phyloP scores from a whole-genome alignment of 2,113 vertebrate species.

The Sardina pilchardus region DNA sequence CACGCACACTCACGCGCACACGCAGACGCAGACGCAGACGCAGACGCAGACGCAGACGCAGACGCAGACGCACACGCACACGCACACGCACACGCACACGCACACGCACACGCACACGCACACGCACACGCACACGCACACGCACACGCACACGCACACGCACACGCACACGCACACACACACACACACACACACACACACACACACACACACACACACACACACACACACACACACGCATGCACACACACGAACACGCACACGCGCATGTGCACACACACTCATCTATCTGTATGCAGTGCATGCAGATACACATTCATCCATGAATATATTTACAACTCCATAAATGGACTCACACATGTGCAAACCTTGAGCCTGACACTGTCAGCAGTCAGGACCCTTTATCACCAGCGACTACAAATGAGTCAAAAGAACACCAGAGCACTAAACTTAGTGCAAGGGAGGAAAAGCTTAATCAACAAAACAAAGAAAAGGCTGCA shows the following conservation, averaged over 20 bases:
- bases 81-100: conserved; percentile 31
- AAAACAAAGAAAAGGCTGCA: no score
- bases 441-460: background rate
- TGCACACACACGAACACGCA: background rate
- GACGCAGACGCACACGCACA: conserved; percentile 8
- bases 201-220: conserved; percentile 28
- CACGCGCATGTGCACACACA: conserved; percentile 20
- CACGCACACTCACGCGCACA: background rate
- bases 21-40: background rate
- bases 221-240: conserved; percentile 14
- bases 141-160: background rate
- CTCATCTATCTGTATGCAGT: background rate
- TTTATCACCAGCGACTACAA: background rate
- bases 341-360: background rate
- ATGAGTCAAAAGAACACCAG: background rate
- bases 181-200: background rate
- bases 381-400: background rate
- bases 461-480: no score
- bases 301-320: background rate
- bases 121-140: conserved; percentile 13
- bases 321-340: no score
- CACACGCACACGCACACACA: background rate
- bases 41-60: background rate
- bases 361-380: background rate
- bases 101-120: no score